phyloP scores from a whole-genome alignment of 64 coral and sea anemone species.

The Orbicella faveolata region DNA sequence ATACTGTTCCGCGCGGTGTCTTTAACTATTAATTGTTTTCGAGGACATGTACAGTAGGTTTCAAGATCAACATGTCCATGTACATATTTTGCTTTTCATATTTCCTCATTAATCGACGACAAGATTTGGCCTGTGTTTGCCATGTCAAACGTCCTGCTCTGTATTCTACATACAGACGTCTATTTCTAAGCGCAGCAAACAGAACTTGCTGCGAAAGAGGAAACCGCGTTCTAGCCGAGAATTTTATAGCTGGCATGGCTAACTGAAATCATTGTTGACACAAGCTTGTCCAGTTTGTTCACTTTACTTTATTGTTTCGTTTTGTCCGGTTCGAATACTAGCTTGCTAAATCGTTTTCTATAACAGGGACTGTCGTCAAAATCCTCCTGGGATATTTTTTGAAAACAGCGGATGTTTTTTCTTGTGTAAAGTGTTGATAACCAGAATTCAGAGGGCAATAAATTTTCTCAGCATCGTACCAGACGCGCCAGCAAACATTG shows the following conservation, averaged over 20 bases:
- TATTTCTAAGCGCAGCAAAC: neutral
- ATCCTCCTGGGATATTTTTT: too few species aligned
- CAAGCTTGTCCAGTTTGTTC: neutral
- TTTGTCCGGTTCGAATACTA: neutral
- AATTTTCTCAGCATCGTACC: too few species aligned
- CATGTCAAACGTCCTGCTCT: constrained; percentile 10
- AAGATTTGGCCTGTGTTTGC: constrained; percentile 8
- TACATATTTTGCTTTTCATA: constrained; percentile 27
- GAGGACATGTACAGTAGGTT: constrained; percentile 31
- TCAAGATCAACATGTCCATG: constrained; percentile 26
- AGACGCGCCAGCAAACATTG: too few species aligned
- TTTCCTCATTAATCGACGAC: constrained; percentile 26
- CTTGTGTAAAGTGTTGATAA: too few species aligned
- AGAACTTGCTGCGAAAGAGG: neutral
- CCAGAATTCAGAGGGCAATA: too few species aligned
- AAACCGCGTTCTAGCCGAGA: neutral
- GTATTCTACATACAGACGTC: neutral
- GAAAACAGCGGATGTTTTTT: too few species aligned
- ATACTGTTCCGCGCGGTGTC: constrained; percentile 11
- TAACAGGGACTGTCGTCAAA: neutral
- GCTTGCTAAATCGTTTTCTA: neutral
- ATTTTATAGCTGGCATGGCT: neutral
- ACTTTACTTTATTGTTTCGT: neutral
- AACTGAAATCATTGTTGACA: neutral
- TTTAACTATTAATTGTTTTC: constrained; percentile 32